Conservation (phyloP, 2,888 invertebrate genomes). For the Mesorhabditis sp. region DNA sequence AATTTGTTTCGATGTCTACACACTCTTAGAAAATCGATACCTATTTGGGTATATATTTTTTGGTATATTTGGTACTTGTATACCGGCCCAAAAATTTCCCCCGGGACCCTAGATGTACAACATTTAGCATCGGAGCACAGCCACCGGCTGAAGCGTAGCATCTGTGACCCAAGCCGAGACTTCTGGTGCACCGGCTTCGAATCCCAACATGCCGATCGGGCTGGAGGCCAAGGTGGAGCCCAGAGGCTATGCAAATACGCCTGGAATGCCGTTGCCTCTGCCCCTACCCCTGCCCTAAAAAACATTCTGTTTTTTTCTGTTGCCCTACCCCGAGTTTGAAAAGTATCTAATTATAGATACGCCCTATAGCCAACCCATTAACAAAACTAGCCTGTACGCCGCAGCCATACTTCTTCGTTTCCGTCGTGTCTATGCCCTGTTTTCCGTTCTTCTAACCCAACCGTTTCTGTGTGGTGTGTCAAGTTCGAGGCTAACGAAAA, state of each 20-base stretch:
- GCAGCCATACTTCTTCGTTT: conserved; percentile 7
- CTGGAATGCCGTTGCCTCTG: background rate
- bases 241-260: background rate
- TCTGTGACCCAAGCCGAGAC: conserved; percentile 55
- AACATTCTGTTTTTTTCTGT: background rate
- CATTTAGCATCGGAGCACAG: conserved; percentile 13
- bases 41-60: no score
- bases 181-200: conserved; percentile 50
- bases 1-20: no score
- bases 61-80: no score
- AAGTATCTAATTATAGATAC: background rate
- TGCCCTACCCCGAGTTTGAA: no score
- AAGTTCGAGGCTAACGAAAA: background rate
- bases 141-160: conserved; percentile 40
- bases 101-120: background rate
- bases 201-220: background rate
- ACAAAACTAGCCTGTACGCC: background rate
- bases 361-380: background rate
- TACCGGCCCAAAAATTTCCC: no score
- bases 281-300: background rate
- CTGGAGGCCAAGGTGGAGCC: background rate
- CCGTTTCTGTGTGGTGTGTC: conserved; percentile 5
- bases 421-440: background rate
- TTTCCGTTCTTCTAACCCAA: background rate
- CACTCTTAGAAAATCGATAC: no score